These are phyloP conservation scores for Meriones unguiculatus DNA, from an alignment of 2,113 vertebrate genomes.

Conservation along the genomic window DNA sequence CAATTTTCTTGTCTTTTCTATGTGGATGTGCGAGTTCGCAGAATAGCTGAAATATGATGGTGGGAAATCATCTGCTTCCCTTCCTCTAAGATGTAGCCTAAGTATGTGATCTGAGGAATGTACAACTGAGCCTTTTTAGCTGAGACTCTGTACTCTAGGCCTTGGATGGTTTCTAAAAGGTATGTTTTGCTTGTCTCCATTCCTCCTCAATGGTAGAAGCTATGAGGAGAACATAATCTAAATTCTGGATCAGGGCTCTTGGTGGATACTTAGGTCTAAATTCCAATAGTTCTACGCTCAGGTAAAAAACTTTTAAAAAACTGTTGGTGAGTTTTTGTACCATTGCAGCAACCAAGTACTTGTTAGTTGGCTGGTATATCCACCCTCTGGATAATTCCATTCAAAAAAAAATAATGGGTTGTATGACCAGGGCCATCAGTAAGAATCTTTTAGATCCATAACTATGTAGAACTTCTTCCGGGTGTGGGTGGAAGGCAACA, in stretches of 20 bases:
- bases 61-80: neutral
- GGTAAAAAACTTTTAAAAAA: no score
- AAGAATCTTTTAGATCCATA: neutral
- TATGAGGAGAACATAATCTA: neutral
- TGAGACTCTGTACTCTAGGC: neutral
- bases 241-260: neutral
- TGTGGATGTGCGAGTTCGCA: neutral
- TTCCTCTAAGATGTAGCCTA: neutral
- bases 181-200: neutral
- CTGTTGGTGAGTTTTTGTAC: neutral
- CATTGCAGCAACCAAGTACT: neutral
- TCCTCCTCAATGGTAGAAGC: neutral
- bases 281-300: neutral
- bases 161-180: neutral
- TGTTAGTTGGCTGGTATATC: neutral
- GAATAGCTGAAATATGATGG: neutral
- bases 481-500: neutral
- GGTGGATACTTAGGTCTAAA: neutral
- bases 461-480: neutral
- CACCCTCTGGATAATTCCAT: neutral
- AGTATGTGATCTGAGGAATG: neutral
- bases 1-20: neutral
- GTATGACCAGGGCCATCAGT: neutral
- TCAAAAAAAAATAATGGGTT: neutral
- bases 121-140: neutral